phyloP scores from a whole-genome alignment of 2,888 invertebrate species.

The Metellina segmentata region DNA sequence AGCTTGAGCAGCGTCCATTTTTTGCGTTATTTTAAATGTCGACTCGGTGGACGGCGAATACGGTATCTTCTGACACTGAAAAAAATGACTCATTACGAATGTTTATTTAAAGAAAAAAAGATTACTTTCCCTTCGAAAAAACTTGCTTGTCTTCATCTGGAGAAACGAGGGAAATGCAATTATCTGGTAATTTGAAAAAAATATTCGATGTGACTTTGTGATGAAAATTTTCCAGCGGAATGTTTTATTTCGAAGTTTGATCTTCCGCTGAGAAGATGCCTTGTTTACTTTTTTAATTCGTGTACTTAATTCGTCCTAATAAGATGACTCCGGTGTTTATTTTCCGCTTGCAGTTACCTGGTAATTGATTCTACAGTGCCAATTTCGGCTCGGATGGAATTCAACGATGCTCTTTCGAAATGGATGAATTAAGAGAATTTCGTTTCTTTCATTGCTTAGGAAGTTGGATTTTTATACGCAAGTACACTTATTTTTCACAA shows the following conservation, averaged over 20 bases:
- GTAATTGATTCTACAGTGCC: neutral
- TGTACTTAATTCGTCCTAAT: neutral
- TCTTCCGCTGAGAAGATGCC: neutral
- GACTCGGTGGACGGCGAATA: constrained; percentile 15
- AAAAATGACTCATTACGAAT: constrained; percentile 39
- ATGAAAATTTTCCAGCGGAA: neutral
- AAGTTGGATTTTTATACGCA: too few species aligned
- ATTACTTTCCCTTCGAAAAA: constrained; percentile 6
- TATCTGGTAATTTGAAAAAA: constrained; percentile 7
- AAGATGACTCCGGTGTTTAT: neutral
- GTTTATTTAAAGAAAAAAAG: constrained; percentile 48
- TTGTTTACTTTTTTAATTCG: neutral
- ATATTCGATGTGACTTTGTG: neutral
- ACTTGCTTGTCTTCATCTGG: constrained; percentile 2
- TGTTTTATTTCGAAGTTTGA: neutral
- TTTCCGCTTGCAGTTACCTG: neutral
- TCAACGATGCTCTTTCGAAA: neutral
- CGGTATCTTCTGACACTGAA: neutral
- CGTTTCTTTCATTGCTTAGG: too few species aligned
- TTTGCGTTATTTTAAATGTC: constrained; percentile 48
- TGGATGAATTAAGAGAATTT: too few species aligned
- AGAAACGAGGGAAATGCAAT: constrained; percentile 32
- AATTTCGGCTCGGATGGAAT: neutral
- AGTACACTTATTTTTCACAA: too few species aligned
- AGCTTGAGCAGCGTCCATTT: constrained; percentile 16